These are phyloP conservation scores for Coregonus ussuriensis DNA, from an alignment of 2,797 vertebrate genomes.

Conservation along the genomic window DNA sequence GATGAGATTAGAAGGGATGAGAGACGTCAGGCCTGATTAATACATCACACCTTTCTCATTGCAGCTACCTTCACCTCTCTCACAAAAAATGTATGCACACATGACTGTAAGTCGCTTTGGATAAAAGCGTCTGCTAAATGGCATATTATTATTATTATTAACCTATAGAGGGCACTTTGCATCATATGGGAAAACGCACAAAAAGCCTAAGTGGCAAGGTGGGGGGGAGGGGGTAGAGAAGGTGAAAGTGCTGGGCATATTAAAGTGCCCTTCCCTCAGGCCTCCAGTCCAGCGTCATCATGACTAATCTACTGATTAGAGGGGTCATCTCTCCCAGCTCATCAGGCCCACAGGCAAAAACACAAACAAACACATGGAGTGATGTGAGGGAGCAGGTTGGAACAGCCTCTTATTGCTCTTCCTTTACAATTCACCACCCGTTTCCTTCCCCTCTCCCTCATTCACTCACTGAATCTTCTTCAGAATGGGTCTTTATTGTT, in stretches of 20 bases:
- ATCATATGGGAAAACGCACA: neutral
- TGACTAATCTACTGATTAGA: conserved; percentile 15
- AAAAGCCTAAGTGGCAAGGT: too few species aligned
- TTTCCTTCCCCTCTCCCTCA: conserved; percentile 27
- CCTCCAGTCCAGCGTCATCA: neutral
- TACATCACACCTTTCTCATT: neutral
- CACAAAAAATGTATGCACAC: too few species aligned
- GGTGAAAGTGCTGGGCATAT: neutral
- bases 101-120: too few species aligned
- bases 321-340: conserved; percentile 9
- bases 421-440: conserved; percentile 39
- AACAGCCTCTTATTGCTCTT: conserved; percentile 1
- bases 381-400: too few species aligned
- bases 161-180: neutral
- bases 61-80: neutral
- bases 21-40: conserved; percentile 23
- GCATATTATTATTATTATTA: too few species aligned
- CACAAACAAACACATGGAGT: neutral
- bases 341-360: conserved; percentile 12
- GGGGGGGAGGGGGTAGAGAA: too few species aligned
- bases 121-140: too few species aligned
- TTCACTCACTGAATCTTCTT: conserved; percentile 17
- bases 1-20: conserved; percentile 11
- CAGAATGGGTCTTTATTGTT: too few species aligned
- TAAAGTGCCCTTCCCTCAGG: conserved; percentile 14